Evolutionary conservation across 2,888 invertebrate genomes (phyloP).

Genomic region (Odontothrips loti): DNA sequence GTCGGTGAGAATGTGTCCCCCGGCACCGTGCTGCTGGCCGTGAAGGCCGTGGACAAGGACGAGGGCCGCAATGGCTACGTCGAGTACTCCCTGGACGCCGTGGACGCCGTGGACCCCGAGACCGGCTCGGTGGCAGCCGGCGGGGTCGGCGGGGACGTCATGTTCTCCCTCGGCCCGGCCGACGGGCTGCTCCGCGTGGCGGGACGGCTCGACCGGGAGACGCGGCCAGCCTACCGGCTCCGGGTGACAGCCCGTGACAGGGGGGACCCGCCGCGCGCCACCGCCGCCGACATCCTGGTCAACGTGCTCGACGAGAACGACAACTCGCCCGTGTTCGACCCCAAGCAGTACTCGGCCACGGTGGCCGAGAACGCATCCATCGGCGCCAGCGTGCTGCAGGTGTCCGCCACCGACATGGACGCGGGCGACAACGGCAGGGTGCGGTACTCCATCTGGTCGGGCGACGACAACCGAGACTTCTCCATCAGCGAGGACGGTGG

Average conservation of each 20-base stretch:
- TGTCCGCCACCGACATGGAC: constrained; percentile 83
- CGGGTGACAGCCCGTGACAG: constrained; percentile 80
- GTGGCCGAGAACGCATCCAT: constrained; percentile 92
- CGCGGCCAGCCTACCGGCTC: constrained; percentile 67
- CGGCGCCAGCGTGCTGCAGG: constrained; percentile 84
- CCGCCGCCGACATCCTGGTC: constrained; percentile 65
- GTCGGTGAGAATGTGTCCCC: constrained; percentile 80
- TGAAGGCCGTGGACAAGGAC: constrained; percentile 84
- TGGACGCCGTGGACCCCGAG: constrained; percentile 48
- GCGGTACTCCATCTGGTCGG: constrained; percentile 81
- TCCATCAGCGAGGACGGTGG: constrained; percentile 90
- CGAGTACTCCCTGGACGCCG: constrained; percentile 66
- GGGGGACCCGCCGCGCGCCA: constrained; percentile 74
- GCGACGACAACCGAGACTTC: constrained; percentile 87
- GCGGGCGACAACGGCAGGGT: constrained; percentile 87
- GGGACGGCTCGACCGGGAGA: constrained; percentile 81
- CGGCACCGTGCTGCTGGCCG: constrained; percentile 82
- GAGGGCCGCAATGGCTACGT: constrained; percentile 88
- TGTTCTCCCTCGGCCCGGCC: constrained; percentile 77
- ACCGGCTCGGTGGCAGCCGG: constrained; percentile 33
- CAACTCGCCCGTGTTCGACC: constrained; percentile 83
- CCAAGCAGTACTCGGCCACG: constrained; percentile 82
- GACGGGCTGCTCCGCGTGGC: constrained; percentile 83
- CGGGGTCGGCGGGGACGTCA: constrained; percentile 34
- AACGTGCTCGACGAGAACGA: constrained; percentile 83